A percentile compares a stretch with the other conserved stretches of the same genome.
Evolutionary conservation across 2,888 invertebrate genomes (phyloP).

Genomic region (Hesperia comma): DNA sequence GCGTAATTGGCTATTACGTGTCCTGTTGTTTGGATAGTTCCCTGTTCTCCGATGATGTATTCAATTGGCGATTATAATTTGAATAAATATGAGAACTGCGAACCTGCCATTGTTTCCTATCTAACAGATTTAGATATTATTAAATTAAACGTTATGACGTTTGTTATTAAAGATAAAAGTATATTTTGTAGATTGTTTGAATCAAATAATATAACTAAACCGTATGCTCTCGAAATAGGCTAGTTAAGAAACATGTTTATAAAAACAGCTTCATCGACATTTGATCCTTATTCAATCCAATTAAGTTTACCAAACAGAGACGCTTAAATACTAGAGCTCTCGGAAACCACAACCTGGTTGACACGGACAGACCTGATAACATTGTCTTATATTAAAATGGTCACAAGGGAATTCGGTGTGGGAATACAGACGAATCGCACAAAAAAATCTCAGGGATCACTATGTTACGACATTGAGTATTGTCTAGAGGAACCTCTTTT

Average conservation of each 20-base stretch:
- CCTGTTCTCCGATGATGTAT: conserved; percentile 27
- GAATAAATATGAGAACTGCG: conserved; percentile 14
- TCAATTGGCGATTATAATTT: conserved; percentile 15
- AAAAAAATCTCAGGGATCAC: conserved; percentile 69
- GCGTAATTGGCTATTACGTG: conserved; percentile 48
- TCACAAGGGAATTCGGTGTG: conserved; percentile 74
- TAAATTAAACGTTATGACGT: background rate
- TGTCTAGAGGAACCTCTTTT: conserved; percentile 60
- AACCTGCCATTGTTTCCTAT: conserved; percentile 6
- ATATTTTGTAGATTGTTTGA: too few relatives aligned
- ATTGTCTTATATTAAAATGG: conserved; percentile 67
- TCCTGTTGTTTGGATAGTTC: conserved; percentile 43
- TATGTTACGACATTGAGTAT: conserved; percentile 64
- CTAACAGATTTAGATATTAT: conserved; percentile 10
- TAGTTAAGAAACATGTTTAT: conserved; percentile 15
- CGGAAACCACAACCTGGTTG: conserved; percentile 39
- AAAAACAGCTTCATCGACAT: conserved; percentile 21
- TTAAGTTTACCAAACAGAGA: conserved; percentile 38
- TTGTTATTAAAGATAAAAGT: too few relatives aligned
- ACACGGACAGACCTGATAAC: conserved; percentile 50
- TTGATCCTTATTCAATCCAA: conserved; percentile 33
- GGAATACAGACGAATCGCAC: conserved; percentile 61
- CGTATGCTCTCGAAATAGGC: background rate
- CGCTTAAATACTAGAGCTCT: conserved; percentile 25
- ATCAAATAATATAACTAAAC: background rate